Evolutionary conservation across 2,797 vertebrate species (phyloP).

Genomic region (Tapirus indicus): DNA sequence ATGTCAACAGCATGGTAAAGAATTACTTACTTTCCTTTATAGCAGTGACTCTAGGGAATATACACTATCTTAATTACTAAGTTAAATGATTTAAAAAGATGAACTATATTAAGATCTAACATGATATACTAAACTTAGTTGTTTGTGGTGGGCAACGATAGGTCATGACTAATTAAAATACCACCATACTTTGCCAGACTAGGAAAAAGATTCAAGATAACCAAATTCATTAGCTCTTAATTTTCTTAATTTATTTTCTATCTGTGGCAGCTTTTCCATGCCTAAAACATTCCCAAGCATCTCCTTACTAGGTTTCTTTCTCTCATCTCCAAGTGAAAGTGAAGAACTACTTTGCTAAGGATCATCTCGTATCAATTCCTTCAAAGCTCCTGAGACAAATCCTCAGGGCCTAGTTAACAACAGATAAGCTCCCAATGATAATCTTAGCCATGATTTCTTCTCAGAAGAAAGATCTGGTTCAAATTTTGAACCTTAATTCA

Average conservation of each 20-base stretch:
- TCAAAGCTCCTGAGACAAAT: slow-evolving; percentile 3
- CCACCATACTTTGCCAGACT: not conserved
- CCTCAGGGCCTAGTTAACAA: not conserved
- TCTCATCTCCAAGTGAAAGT: not conserved
- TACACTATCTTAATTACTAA: not conserved
- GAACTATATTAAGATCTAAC: slow-evolving; percentile 23
- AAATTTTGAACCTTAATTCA: not conserved
- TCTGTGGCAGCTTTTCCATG: not conserved
- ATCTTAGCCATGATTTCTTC: not conserved
- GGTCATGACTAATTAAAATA: slow-evolving; percentile 29
- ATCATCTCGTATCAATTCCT: not conserved
- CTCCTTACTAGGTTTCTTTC: not conserved
- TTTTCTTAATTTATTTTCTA: slow-evolving; percentile 33
- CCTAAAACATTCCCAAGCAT: slow-evolving; percentile 7
- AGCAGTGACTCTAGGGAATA: not conserved
- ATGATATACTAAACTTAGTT: slow-evolving; percentile 41
- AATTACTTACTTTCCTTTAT: not conserved
- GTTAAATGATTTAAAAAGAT: slow-evolving; percentile 19
- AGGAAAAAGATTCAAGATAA: slow-evolving; percentile 32
- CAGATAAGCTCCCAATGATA: not conserved
- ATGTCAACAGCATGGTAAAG: not conserved
- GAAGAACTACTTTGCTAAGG: slow-evolving; percentile 15
- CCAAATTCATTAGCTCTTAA: not conserved
- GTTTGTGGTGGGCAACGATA: not conserved
- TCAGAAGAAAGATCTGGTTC: not conserved